phyloP scores from a whole-genome alignment of 2,888 invertebrate genomes.

The Escarpia spicata region DNA sequence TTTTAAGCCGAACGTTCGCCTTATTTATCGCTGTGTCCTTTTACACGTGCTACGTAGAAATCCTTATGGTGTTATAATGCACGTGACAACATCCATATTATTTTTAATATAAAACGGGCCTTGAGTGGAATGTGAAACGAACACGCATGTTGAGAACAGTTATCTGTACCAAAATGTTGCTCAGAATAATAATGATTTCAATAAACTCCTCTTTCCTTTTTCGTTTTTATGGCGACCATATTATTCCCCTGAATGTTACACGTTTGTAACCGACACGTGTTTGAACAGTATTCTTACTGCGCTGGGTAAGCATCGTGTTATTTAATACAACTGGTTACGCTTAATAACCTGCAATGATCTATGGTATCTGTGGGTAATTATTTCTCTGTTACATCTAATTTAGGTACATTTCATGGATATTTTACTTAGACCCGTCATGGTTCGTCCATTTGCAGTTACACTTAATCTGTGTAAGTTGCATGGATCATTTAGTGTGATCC shows the following conservation, averaged over 20 bases:
- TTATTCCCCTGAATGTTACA: no score
- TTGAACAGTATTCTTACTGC: not conserved
- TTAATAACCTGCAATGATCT: not conserved
- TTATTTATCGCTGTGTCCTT: not conserved
- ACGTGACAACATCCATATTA: no score
- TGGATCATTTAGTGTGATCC: not conserved
- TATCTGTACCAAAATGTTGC: no score
- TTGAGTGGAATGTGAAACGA: no score
- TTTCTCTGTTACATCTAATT: not conserved
- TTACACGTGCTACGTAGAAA: not conserved
- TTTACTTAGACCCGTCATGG: not conserved
- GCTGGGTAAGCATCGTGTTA: not conserved
- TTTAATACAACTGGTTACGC: not conserved
- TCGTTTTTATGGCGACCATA: no score
- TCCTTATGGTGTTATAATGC: not conserved
- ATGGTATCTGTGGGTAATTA: not conserved
- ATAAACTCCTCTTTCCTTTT: no score
- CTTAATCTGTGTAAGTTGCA: not conserved
- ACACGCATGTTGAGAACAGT: no score
- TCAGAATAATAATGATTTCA: no score
- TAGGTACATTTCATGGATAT: not conserved
- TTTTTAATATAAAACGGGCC: no score
- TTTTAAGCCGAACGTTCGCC: no score
- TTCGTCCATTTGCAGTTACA: not conserved
- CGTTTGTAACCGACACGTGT: not conserved